These are phyloP conservation scores for Podiceps cristatus DNA, from an alignment of 2,113 vertebrate genomes.

Conservation along the genomic window DNA sequence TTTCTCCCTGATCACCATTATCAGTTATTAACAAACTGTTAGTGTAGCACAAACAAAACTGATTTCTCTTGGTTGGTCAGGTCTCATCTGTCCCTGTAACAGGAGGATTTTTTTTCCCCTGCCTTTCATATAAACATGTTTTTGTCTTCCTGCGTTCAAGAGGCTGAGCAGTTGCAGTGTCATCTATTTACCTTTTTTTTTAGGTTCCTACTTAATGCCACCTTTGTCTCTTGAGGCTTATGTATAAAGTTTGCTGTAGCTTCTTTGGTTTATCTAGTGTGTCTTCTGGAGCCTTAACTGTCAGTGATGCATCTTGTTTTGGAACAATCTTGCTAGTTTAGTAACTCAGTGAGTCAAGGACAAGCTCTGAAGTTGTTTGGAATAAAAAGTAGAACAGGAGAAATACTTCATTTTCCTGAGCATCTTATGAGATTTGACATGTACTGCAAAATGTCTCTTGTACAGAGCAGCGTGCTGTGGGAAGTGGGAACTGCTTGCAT, in stretches of 20 bases:
- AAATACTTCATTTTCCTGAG: neutral
- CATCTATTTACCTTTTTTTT: neutral
- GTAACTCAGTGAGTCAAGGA: neutral
- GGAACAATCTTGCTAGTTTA: neutral
- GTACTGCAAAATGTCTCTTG: neutral
- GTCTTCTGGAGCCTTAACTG: neutral
- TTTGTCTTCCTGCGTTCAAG: neutral
- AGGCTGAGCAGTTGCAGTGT: neutral
- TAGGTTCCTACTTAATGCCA: neutral
- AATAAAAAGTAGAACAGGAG: neutral
- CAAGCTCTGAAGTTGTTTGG: neutral
- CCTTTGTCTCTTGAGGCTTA: neutral
- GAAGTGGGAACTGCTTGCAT: neutral
- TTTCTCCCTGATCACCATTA: neutral
- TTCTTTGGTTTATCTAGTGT: neutral
- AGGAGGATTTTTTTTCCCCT: neutral
- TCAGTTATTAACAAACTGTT: fast-evolving
- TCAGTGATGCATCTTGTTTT: neutral
- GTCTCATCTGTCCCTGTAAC: neutral
- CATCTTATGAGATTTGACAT: neutral
- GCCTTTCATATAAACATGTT: neutral
- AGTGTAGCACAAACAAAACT: neutral
- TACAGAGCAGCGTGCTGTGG: neutral
- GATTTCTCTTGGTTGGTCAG: neutral
- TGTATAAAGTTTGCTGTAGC: neutral